Conservation (phyloP, 2,113 vertebrate genomes). For the Geococcyx californianus region DNA sequence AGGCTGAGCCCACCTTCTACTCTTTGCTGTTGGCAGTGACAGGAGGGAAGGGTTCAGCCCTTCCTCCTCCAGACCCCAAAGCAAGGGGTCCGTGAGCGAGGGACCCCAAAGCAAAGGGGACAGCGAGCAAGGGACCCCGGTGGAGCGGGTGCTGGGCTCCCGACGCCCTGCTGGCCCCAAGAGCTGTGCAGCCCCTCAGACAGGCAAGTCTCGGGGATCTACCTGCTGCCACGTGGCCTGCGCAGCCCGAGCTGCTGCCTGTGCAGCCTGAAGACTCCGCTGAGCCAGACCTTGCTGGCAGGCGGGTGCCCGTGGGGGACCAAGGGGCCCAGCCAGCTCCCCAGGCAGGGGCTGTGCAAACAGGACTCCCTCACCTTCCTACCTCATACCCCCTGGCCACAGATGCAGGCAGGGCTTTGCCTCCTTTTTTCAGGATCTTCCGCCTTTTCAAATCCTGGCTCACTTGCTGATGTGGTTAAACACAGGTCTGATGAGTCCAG, state of each 20-base stretch:
- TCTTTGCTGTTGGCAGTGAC: not conserved
- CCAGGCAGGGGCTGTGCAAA: not conserved
- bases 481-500: not conserved
- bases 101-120: not conserved
- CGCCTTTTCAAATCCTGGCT: not conserved
- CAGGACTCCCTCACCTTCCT: not conserved
- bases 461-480: not conserved
- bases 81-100: too few relatives aligned
- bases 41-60: not conserved
- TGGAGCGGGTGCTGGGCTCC: not conserved
- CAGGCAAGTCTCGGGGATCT: not conserved
- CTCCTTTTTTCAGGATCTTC: not conserved
- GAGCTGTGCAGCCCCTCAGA: not conserved
- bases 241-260: not conserved
- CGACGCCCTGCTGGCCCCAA: accelerated
- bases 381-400: not conserved
- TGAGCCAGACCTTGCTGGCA: not conserved
- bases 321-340: not conserved
- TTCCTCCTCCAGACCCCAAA: not conserved
- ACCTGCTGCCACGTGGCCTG: slow-evolving; percentile 44
- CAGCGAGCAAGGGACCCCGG: accelerated
- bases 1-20: not conserved
- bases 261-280: not conserved
- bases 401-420: not conserved
- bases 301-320: not conserved